Base-by-base conservation (phyloP, 1,140 invertebrate species). In the Meloidogyne exigua region DNA sequence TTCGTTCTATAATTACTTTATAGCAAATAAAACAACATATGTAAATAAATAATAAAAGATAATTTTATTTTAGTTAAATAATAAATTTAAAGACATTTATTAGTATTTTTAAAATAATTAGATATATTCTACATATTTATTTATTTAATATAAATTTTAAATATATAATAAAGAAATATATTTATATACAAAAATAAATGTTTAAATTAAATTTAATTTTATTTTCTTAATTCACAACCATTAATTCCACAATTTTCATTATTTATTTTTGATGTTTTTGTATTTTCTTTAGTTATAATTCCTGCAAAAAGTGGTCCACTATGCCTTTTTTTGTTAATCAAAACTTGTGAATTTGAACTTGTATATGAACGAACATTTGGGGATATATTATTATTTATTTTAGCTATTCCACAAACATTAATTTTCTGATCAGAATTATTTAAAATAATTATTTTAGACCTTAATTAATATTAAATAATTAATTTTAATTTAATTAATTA, bases 181-280 rank as follows among this genome's bases (percentile, higher is more conserved):
- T n/a, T n/a, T n/a, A n/a, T n/a, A n/a, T n/a, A n/a, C n/a, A n/a
- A n/a, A n/a, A n/a, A n/a, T n/a, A n/a, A n/a, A n/a, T n/a, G n/a
- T 32, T 32, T 32, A 32, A 32, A 32, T 32, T 32, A n/a, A 39
- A 39, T 9, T 39, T 9, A 7, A 7, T 57, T 57, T 57, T 57
- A 57, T 57, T 57, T 57, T 57, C 49, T 57, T n/a, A 57, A 57
- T 57, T 57, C 49, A 57, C 49, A 57, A 9, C 49, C 49, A 57
- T 57, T 57, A 57, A 57, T 57, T n/a, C 18, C 49, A 57, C 49
- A 57, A 57, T 57, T 57, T 57, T 57, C 49, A 57, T n/a, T 57
- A 57, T 57, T 57, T 39, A 39, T 39, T 39, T 39, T 39, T 39
- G 9, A 9, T 39, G 9, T 39, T 39, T 39, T 39, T 10, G 36